Conservation (phyloP, 2,797 vertebrate genomes). For the Valencia hispanica region DNA sequence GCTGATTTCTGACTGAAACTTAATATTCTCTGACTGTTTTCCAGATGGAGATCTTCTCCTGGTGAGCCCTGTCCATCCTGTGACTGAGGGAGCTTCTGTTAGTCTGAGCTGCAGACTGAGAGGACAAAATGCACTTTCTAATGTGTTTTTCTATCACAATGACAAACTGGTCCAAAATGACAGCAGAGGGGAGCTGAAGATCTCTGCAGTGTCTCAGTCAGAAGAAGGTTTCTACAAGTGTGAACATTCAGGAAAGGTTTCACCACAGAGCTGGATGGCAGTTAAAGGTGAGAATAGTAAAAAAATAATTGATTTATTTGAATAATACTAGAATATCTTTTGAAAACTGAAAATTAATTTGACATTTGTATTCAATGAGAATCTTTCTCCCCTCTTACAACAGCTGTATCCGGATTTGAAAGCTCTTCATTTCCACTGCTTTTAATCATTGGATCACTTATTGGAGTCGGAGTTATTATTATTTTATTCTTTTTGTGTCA, state of each 20-base stretch:
- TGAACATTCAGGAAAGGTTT: too few species aligned
- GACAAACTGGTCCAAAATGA: slow-evolving; percentile 31
- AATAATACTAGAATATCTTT: too few species aligned
- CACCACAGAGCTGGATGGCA: slow-evolving; percentile 40
- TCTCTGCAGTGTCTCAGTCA: too few species aligned
- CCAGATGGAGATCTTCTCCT: slow-evolving; percentile 21
- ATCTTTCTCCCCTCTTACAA: background rate
- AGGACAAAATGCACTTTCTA: background rate
- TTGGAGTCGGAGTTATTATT: background rate
- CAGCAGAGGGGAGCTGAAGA: slow-evolving; percentile 25
- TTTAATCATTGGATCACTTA: background rate
- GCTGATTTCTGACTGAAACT: background rate
- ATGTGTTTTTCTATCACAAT: slow-evolving; percentile 48
- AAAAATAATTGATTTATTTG: background rate
- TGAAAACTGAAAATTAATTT: background rate
- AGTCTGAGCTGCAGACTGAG: slow-evolving; percentile 45
- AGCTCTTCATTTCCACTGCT: background rate
- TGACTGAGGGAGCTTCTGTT: slow-evolving; percentile 38
- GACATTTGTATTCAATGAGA: background rate
- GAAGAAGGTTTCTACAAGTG: too few species aligned
- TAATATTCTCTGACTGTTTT: background rate
- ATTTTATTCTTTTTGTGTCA: slow-evolving; percentile 12
- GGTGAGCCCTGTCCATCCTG: slow-evolving; percentile 42
- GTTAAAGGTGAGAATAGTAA: background rate
- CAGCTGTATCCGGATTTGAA: background rate